Conservation (phyloP, 2,113 vertebrate species). For the Chionodraco myersi region DNA sequence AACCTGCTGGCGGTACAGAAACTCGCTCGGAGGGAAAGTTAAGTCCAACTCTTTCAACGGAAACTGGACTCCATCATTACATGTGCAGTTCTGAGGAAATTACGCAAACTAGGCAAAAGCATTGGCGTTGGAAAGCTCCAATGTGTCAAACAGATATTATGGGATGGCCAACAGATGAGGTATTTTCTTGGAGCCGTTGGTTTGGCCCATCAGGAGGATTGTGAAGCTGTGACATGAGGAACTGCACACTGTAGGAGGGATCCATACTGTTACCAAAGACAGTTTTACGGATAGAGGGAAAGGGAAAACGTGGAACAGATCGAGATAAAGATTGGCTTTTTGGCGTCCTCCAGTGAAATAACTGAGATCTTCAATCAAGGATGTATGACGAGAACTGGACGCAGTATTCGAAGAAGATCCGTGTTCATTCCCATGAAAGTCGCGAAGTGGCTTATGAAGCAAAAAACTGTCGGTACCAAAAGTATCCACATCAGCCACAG, state of each 20-base stretch:
- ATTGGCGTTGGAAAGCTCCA: slow-evolving; percentile 31
- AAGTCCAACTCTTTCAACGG: slow-evolving; percentile 50
- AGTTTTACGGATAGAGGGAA: background rate
- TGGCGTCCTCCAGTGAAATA: slow-evolving; percentile 10
- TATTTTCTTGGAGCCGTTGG: slow-evolving; percentile 23
- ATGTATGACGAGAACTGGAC: too few species aligned
- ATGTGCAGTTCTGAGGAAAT: slow-evolving; percentile 21
- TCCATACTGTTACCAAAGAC: slow-evolving; percentile 8
- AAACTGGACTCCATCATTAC: slow-evolving; percentile 55
- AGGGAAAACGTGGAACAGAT: background rate
- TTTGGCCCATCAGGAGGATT: slow-evolving; percentile 9
- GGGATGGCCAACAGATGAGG: background rate
- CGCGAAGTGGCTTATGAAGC: too few species aligned
- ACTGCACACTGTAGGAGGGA: background rate
- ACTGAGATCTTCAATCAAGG: background rate
- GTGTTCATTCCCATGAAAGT: too few species aligned
- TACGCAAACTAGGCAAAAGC: slow-evolving; percentile 33
- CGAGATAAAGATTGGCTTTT: background rate
- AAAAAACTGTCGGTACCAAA: too few species aligned
- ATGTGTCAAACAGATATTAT: slow-evolving; percentile 35
- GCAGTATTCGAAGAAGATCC: too few species aligned
- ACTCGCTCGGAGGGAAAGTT: slow-evolving; percentile 81
- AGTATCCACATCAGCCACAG: too few species aligned
- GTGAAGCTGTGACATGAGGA: background rate
- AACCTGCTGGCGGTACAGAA: slow-evolving; percentile 70